Percentiles rank a stretch among this genome's conserved stretches.
phyloP scores from a whole-genome alignment of 37 sponge, comb jelly and placozoan genomes.

The Beroe forskalii region DNA sequence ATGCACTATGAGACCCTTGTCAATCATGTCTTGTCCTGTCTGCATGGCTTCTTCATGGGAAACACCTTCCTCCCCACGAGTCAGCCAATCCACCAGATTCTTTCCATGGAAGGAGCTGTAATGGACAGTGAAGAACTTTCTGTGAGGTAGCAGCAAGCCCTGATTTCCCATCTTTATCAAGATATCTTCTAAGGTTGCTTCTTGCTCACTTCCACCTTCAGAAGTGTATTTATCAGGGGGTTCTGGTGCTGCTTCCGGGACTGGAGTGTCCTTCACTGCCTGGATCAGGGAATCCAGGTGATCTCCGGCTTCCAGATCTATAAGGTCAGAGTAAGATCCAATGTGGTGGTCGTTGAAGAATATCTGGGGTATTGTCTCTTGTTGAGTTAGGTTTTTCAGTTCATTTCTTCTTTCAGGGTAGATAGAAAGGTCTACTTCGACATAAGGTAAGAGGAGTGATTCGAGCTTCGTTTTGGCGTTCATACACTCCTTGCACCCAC shows the following conservation, averaged over 20 bases:
- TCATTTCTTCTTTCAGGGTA: conserved; percentile 78
- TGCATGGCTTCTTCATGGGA: conserved; percentile 12
- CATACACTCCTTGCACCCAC: conserved; percentile 51
- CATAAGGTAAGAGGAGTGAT: conserved; percentile 72
- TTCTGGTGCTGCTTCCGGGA: conserved; percentile 16
- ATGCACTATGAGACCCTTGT: conserved; percentile 37
- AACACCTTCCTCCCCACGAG: conserved; percentile 65
- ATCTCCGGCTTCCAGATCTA: conserved; percentile 17
- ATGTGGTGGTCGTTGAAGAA: conserved; percentile 87
- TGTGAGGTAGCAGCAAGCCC: conserved; percentile 74
- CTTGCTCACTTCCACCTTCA: not conserved
- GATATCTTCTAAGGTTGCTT: conserved; percentile 79
- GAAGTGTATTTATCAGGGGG: not conserved
- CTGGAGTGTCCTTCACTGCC: not conserved
- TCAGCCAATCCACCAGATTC: conserved; percentile 84
- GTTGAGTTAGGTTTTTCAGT: conserved; percentile 75
- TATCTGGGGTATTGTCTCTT: conserved; percentile 84
- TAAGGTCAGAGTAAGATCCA: conserved; percentile 39
- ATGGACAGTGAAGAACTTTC: conserved; percentile 74
- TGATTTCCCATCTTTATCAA: conserved; percentile 76
- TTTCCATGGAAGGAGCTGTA: conserved; percentile 77
- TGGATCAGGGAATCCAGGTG: conserved; percentile 11
- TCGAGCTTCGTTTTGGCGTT: conserved; percentile 52
- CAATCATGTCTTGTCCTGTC: not conserved
- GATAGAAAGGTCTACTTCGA: conserved; percentile 79